These are phyloP conservation scores for Leptinotarsa juncta DNA, from an alignment of 2,888 invertebrate genomes.

Conservation along the genomic window DNA sequence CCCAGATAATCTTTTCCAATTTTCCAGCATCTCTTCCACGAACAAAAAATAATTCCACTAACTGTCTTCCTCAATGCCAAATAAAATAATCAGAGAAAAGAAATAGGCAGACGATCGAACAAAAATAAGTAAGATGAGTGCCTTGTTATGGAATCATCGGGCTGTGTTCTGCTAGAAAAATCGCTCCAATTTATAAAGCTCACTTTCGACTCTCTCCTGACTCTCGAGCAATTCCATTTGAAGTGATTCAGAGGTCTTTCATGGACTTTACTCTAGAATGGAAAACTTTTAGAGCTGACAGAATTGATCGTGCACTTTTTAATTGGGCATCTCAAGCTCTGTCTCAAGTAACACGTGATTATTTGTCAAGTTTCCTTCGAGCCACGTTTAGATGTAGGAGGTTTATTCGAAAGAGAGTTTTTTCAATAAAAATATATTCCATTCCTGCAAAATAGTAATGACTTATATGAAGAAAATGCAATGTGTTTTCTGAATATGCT, in stretches of 20 bases:
- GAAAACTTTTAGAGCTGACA: constrained; percentile 7
- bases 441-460: no score
- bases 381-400: no score
- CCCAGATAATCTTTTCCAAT: background rate
- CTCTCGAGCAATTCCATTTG: background rate
- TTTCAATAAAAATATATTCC: no score
- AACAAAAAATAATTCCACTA: background rate
- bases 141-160: constrained; percentile 16
- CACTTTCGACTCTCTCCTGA: background rate
- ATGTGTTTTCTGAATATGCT: no score
- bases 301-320: constrained; percentile 5
- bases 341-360: background rate
- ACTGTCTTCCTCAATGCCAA: background rate
- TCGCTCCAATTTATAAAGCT: constrained; percentile 13
- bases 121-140: constrained; percentile 9
- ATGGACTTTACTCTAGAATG: background rate
- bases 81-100: background rate
- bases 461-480: no score
- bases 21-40: background rate
- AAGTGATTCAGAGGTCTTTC: constrained; percentile 2
- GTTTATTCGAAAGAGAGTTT: no score
- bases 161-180: background rate
- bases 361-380: background rate
- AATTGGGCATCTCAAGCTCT: background rate
- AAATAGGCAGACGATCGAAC: background rate